These are phyloP conservation scores for Xylocampa areola DNA, from an alignment of 2,888 invertebrate species.

Conservation along the genomic window DNA sequence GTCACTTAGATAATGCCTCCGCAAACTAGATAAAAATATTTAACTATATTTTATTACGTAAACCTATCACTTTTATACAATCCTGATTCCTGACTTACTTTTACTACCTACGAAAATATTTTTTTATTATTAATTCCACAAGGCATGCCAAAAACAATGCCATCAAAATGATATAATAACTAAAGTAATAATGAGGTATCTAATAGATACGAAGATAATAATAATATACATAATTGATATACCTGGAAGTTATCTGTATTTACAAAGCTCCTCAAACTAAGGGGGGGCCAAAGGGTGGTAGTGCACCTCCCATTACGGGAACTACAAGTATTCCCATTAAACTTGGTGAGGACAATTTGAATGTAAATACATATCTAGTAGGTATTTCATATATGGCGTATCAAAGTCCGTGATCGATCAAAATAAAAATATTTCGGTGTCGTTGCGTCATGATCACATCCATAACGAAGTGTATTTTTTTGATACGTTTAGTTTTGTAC, in stretches of 20 bases:
- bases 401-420: constrained; percentile 14
- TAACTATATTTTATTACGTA: constrained; percentile 35
- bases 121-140: too few relatives aligned
- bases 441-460: constrained; percentile 45
- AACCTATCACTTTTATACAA: constrained; percentile 4
- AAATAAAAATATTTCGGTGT: constrained; percentile 29
- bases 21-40: constrained; percentile 47
- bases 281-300: background rate
- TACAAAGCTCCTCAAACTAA: constrained; percentile 5
- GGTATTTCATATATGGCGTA: constrained; percentile 3
- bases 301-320: background rate
- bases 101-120: too few relatives aligned
- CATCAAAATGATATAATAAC: too few relatives aligned
- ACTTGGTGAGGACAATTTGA: background rate
- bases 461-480: too few relatives aligned
- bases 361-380: constrained; percentile 1
- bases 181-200: too few relatives aligned
- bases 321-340: constrained; percentile 27
- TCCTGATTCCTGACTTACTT: too few relatives aligned
- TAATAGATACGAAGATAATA: background rate
- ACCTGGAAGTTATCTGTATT: background rate
- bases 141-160: too few relatives aligned
- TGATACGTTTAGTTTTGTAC: too few relatives aligned
- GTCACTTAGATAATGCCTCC: constrained; percentile 56
- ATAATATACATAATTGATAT: background rate